Conservation (phyloP, 2,113 vertebrate species). For the Philantomba maxwellii region DNA sequence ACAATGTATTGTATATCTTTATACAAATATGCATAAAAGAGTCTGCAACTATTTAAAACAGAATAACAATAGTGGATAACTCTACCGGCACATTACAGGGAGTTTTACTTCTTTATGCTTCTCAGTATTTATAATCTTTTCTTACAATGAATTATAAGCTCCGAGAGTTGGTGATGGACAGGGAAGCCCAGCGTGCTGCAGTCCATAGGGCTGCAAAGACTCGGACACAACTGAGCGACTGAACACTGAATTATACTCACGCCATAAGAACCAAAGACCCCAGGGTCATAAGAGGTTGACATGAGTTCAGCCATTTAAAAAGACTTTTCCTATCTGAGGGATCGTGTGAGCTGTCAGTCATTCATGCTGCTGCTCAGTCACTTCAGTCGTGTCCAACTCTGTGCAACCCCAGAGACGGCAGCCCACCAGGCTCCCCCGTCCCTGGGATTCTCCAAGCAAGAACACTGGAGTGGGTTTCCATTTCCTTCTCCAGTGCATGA, state of each 20-base stretch:
- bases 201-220: not conserved
- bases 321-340: not conserved
- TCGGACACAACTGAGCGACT: not conserved
- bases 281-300: not conserved
- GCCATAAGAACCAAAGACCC: not conserved
- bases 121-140: not conserved
- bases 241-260: not conserved
- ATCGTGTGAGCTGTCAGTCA: fast-evolving
- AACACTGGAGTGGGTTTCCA: too few relatives aligned
- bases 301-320: not conserved
- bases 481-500: too few relatives aligned
- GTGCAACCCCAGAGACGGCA: too few relatives aligned
- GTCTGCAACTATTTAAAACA: not conserved
- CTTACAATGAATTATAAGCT: not conserved
- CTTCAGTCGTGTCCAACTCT: too few relatives aligned
- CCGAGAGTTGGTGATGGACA: not conserved
- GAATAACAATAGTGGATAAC: not conserved
- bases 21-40: not conserved
- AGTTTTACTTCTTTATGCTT: not conserved
- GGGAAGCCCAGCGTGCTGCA: not conserved
- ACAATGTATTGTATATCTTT: fast-evolving
- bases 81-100: not conserved
- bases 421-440: too few relatives aligned
- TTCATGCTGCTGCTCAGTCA: too few relatives aligned
- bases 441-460: too few relatives aligned